Percentiles rank a stretch among this genome's conserved stretches.
These are phyloP conservation scores for Molossus alvarezi DNA, from an alignment of 2,797 vertebrate species.

Conservation along the genomic window DNA sequence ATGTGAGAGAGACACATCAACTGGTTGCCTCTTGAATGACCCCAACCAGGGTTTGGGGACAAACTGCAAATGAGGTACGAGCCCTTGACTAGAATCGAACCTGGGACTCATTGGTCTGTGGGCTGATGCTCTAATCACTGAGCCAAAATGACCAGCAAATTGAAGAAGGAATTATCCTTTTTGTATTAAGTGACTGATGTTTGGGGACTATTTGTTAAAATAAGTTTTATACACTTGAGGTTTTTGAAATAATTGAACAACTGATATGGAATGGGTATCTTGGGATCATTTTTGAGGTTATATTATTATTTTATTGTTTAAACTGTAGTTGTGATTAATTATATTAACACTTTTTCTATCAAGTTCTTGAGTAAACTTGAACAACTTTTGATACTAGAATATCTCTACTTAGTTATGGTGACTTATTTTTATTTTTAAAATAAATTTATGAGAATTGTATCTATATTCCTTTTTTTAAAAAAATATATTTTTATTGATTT, in stretches of 20 bases:
- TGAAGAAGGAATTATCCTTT: not conserved
- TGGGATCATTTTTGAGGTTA: not conserved
- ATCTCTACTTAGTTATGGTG: not conserved
- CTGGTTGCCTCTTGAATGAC: no score
- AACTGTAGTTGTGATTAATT: not conserved
- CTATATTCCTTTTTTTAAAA: no score
- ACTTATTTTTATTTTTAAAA: not conserved
- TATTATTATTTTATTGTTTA: not conserved
- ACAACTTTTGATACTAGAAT: not conserved
- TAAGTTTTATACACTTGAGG: not conserved
- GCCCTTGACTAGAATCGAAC: no score
- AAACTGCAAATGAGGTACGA: no score
- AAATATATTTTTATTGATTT: no score
- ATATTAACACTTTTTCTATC: not conserved
- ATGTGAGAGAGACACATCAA: no score
- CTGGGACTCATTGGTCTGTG: no score
- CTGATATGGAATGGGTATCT: not conserved
- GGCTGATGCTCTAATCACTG: no score
- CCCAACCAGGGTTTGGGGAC: no score
- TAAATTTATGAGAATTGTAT: no score
- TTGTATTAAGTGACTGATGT: not conserved
- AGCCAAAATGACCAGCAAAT: not conserved
- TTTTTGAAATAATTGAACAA: not conserved
- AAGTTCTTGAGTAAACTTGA: not conserved
- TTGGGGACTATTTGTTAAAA: not conserved